phyloP scores from a whole-genome alignment of 2,113 vertebrate genomes.

The Phylloscopus whistleri region DNA sequence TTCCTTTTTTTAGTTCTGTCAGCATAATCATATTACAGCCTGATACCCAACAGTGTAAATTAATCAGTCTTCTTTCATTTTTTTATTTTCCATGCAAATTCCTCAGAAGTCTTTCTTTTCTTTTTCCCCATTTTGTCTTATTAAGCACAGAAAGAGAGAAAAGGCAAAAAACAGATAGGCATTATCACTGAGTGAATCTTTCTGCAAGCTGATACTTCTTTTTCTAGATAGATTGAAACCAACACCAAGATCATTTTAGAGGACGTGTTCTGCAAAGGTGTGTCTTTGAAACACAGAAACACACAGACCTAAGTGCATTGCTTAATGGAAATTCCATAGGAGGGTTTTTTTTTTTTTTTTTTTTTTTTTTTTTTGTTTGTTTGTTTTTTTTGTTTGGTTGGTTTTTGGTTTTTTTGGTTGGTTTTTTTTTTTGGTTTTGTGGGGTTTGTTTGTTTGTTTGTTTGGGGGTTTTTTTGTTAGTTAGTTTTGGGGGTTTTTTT shows the following conservation, averaged over 20 bases:
- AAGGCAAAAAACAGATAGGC: neutral
- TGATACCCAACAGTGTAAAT: conserved; percentile 47
- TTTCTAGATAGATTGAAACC: neutral
- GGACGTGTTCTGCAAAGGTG: neutral
- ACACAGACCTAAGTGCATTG: neutral
- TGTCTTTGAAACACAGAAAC: neutral
- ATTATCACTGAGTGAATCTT: neutral
- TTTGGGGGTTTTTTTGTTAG: neutral
- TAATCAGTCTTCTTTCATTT: conserved; percentile 23
- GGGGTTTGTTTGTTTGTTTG: too few species aligned
- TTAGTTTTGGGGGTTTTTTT: neutral
- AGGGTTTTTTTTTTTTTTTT: neutral
- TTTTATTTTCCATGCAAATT: neutral
- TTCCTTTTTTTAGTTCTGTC: conserved; percentile 53
- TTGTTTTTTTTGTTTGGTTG: too few species aligned
- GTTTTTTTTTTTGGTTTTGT: too few species aligned
- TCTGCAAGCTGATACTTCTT: neutral
- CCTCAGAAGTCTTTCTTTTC: neutral
- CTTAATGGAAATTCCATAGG: neutral
- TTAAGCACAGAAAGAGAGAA: neutral
- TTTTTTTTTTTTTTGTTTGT: too few species aligned
- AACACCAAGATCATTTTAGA: neutral
- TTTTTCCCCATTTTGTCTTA: neutral
- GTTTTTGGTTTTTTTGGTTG: too few species aligned
- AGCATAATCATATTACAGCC: conserved; percentile 49